These are phyloP conservation scores for Festucalex cinctus DNA, from an alignment of 2,113 vertebrate genomes.

Conservation along the genomic window DNA sequence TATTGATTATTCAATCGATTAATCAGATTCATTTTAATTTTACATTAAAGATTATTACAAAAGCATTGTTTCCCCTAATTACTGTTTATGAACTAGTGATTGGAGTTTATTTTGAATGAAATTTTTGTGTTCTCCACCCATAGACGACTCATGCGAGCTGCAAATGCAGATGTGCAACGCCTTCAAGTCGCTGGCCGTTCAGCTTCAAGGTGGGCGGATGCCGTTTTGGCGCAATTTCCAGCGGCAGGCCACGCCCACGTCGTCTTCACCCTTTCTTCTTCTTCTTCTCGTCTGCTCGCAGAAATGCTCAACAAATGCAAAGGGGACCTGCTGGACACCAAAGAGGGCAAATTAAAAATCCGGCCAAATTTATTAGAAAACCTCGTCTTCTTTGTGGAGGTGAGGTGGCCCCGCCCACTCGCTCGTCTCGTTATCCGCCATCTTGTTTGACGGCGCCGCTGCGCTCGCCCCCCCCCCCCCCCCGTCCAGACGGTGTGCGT, in stretches of 20 bases:
- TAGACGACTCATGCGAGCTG: constrained; percentile 89
- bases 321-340: constrained; percentile 87
- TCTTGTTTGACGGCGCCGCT: too few relatives aligned
- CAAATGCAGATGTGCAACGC: constrained; percentile 88
- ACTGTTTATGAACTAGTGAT: too few relatives aligned
- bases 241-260: not conserved
- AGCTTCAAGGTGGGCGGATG: constrained; percentile 89
- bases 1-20: too few relatives aligned
- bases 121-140: too few relatives aligned
- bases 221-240: not conserved
- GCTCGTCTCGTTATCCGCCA: not conserved
- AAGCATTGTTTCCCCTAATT: too few relatives aligned
- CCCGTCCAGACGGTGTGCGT: constrained; percentile 81
- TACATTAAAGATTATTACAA: too few relatives aligned
- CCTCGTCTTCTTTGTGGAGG: constrained; percentile 95
- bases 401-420: constrained; percentile 51
- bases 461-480: too few relatives aligned
- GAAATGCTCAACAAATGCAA: constrained; percentile 89
- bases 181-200: constrained; percentile 85
- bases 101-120: too few relatives aligned
- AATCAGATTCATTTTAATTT: too few relatives aligned
- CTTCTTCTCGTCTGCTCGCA: constrained; percentile 46
- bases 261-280: not conserved
- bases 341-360: constrained; percentile 81
- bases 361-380: constrained; percentile 85